Percentiles rank a stretch among this genome's conserved stretches.
phyloP scores from a whole-genome alignment of 2,797 vertebrate genomes.

The Crypturellus tataupa region DNA sequence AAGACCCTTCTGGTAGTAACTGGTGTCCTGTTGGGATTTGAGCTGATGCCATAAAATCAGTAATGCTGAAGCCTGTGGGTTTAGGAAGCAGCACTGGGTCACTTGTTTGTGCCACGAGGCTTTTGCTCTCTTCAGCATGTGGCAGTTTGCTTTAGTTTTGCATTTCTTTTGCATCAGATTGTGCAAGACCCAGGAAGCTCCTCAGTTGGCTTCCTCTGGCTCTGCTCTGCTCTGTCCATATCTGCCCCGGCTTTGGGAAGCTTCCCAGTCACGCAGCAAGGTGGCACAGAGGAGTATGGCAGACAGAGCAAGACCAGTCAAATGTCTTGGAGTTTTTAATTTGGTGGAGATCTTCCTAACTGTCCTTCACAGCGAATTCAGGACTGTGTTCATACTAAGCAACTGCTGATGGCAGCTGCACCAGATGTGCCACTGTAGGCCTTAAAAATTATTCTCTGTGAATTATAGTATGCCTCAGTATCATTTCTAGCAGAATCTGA shows the following conservation, averaged over 20 bases:
- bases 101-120: not conserved
- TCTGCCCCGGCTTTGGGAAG: not conserved
- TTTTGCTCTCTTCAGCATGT: not conserved
- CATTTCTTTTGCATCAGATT: not conserved
- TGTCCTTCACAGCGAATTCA: not conserved
- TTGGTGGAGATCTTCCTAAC: not conserved
- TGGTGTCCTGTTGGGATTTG: not conserved
- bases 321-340: not conserved
- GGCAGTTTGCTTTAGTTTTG: not conserved
- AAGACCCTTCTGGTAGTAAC: not conserved
- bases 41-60: not conserved
- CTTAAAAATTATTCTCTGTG: conserved; percentile 10
- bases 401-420: not conserved
- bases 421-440: not conserved
- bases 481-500: conserved; percentile 44
- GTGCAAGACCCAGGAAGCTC: not conserved
- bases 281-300: not conserved
- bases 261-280: not conserved
- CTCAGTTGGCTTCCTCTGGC: not conserved
- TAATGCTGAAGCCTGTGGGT: not conserved
- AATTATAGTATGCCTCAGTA: conserved; percentile 36
- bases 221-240: not conserved
- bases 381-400: not conserved
- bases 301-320: not conserved
- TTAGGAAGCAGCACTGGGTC: not conserved